Evolutionary conservation across 2,113 vertebrate species (phyloP), one percentile per base, ranked within the genome.

Genomic region (Burhinus bistriatus): DNA sequence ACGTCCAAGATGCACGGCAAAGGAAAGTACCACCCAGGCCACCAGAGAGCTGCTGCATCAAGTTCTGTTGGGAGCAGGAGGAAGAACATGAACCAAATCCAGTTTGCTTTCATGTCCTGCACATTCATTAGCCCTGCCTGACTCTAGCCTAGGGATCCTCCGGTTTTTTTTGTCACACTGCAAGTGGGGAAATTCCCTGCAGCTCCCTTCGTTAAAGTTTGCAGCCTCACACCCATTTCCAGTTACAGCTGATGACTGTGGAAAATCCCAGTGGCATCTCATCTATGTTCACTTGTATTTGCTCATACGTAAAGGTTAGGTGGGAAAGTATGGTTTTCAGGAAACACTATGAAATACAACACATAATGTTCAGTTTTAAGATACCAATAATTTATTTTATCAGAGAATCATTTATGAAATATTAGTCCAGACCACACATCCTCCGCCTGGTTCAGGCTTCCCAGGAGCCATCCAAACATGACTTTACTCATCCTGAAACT

Each of bases 131-230:
- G 22, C 57, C 66, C n/a, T 69, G 54, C 49, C 42, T 26, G 27
- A 15, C 21, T 36, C 42, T 26, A 87, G 32, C n/a, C 21, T 54
- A 51, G 64, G 47, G 17, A 54, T 77, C 40, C 23, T 84, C 54
- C 1, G 0, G 59, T 4, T 30, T 5, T 5, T 59, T 69, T 29
- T 0, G 2, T 68, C 25, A 13, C 36, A 64, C 18, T 5, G 4
- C 47, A 66, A 57, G 9, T 15, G 47, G 17, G 26, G 77, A 82
- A 86, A 83, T 68, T 91, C 47, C 76, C 57, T 49, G 30, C 1
- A 4, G 27, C 44, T 91, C 25, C 61, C 32, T 83, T 52, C 13
- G 2, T 49, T 45, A 6, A 21, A 30, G 44, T 44, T 44, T 66
- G 30, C 51, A 81, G 52, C 47, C 62, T 71, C 57, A 44, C 62